phyloP scores from a whole-genome alignment of 2,888 invertebrate genomes.

The Torymus auratus region DNA sequence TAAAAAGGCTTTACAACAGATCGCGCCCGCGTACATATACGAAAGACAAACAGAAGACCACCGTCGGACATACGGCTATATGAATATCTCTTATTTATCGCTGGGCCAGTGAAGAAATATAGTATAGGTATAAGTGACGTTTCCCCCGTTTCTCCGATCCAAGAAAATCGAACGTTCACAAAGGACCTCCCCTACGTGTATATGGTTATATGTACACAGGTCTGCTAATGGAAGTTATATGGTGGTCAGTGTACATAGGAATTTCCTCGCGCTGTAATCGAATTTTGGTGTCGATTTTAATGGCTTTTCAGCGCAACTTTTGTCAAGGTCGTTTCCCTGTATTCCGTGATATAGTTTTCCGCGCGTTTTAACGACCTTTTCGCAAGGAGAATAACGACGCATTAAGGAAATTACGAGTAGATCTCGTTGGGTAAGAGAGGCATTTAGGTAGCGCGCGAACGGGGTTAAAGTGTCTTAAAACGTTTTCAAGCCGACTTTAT shows the following conservation, averaged over 20 bases:
- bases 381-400: too few species aligned
- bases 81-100: too few species aligned
- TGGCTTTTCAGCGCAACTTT: slow-evolving; percentile 23
- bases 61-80: too few species aligned
- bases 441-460: too few species aligned
- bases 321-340: not conserved
- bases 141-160: not conserved
- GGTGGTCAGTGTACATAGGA: slow-evolving; percentile 15
- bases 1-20: too few species aligned
- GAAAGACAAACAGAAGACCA: too few species aligned
- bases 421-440: too few species aligned
- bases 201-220: slow-evolving; percentile 16
- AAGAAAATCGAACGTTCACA: slow-evolving; percentile 9
- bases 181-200: not conserved
- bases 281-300: slow-evolving; percentile 49
- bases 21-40: too few species aligned
- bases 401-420: too few species aligned
- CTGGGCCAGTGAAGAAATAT: too few species aligned
- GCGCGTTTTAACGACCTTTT: too few species aligned
- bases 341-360: not conserved
- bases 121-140: too few species aligned
- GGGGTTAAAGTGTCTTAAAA: slow-evolving; percentile 5
- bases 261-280: slow-evolving; percentile 37
- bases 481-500: slow-evolving; percentile 22
- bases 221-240: slow-evolving; percentile 17